Percentiles rank a stretch among this genome's conserved stretches.
Conservation (phyloP, 1,140 invertebrate genomes). For the Venustaconcha ellipsiformis region DNA sequence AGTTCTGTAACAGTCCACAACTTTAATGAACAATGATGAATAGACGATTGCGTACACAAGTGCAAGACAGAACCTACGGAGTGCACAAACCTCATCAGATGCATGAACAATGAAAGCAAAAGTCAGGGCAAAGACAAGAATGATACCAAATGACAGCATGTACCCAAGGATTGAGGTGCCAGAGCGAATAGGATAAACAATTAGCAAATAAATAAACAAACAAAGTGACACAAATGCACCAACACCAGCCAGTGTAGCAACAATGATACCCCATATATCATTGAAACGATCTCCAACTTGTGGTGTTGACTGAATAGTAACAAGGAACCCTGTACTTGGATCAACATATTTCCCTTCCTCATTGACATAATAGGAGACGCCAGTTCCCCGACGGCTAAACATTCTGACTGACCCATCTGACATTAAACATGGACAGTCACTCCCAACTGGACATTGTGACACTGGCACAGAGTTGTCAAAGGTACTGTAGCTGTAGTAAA, state of each 20-base stretch:
- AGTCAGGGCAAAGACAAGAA: constrained; percentile 69
- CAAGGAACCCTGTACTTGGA: constrained; percentile 50
- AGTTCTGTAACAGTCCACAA: constrained; percentile 68
- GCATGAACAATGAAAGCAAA: constrained; percentile 71
- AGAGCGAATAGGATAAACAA: constrained; percentile 68
- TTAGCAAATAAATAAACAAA: constrained; percentile 70
- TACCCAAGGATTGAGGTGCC: constrained; percentile 71
- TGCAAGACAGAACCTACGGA: constrained; percentile 68
- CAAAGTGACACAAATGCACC: constrained; percentile 65
- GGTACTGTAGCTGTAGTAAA: constrained; percentile 36
- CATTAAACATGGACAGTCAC: constrained; percentile 52
- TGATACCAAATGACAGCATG: constrained; percentile 69
- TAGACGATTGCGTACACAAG: constrained; percentile 70
- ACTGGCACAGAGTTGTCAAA: constrained; percentile 27
- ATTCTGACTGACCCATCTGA: constrained; percentile 13
- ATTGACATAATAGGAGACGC: constrained; percentile 50
- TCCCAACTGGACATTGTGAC: constrained; percentile 51
- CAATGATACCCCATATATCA: constrained; percentile 68
- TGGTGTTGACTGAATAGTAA: constrained; percentile 51
- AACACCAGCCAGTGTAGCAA: constrained; percentile 64
- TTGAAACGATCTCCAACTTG: constrained; percentile 59
- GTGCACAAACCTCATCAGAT: constrained; percentile 66
- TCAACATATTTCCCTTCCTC: constrained; percentile 58
- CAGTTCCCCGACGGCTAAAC: constrained; percentile 31
- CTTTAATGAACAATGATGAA: constrained; percentile 70